A percentile compares a stretch with the other conserved stretches of the same genome.
phyloP scores from a whole-genome alignment of 1,140 invertebrate genomes.

The Leptopilina boulardi region DNA sequence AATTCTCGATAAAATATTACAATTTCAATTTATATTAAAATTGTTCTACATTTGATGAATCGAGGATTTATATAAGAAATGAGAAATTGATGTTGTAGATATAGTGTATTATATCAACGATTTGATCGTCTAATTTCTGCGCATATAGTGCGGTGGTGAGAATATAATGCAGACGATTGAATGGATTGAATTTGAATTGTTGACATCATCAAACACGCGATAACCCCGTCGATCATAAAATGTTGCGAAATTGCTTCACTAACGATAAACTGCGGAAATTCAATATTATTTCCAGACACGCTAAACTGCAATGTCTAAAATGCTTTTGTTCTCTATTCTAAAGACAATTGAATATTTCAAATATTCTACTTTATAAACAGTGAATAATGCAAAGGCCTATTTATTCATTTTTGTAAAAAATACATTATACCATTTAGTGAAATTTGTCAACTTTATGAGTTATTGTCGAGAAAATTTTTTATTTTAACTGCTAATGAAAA shows the following conservation, averaged over 20 bases:
- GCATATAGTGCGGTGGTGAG: neutral
- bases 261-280: neutral
- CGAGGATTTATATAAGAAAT: too few species aligned
- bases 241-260: conserved; percentile 1
- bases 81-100: too few species aligned
- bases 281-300: conserved; percentile 20
- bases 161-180: neutral
- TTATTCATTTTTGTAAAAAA: too few species aligned
- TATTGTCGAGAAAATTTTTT: too few species aligned
- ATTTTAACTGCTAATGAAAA: too few species aligned
- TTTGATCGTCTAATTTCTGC: conserved; percentile 13
- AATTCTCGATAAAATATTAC: too few species aligned
- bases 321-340: neutral
- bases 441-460: too few species aligned
- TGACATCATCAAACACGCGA: neutral
- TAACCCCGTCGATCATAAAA: conserved; percentile 18
- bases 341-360: neutral
- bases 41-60: too few species aligned
- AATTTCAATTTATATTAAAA: too few species aligned
- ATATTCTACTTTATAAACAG: neutral
- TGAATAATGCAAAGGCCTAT: too few species aligned
- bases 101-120: too few species aligned
- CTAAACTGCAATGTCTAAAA: neutral
- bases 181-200: conserved; percentile 4
- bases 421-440: too few species aligned